Evolutionary conservation across 1,140 invertebrate genomes (phyloP).

Genomic region (Oryzaephilus surinamensis): DNA sequence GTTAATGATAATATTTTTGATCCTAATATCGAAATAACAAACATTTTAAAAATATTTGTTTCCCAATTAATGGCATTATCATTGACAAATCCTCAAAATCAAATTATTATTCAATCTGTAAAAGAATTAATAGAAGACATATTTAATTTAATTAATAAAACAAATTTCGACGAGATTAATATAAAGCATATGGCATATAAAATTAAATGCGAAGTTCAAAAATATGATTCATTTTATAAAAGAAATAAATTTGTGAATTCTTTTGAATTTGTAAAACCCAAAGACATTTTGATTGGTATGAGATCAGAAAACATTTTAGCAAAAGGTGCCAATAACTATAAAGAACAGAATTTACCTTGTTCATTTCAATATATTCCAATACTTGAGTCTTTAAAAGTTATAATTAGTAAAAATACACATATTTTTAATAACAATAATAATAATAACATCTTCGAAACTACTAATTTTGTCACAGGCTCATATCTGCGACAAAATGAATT

Average conservation of each 20-base stretch:
- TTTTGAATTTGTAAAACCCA: conserved; percentile 1
- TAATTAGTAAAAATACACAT: conserved; percentile 1
- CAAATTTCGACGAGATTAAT: background rate
- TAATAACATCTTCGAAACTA: background rate
- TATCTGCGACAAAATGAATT: background rate
- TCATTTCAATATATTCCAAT: conserved; percentile 10
- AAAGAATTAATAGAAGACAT: conserved; percentile 3
- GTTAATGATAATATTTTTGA: too few species aligned
- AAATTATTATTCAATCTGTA: conserved; percentile 2
- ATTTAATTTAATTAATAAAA: background rate
- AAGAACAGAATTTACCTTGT: conserved; percentile 6
- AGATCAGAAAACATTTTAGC: conserved; percentile 1
- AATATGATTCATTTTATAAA: conserved; percentile 3
- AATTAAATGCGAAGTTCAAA: conserved; percentile 1
- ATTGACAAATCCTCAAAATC: background rate
- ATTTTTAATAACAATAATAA: background rate
- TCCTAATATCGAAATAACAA: too few species aligned
- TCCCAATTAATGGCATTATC: conserved; percentile 3
- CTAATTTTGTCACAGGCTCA: background rate
- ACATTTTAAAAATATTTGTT: conserved; percentile 5
- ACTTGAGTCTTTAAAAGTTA: background rate
- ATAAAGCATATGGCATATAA: background rate
- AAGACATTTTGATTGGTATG: background rate
- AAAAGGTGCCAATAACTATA: conserved; percentile 1
- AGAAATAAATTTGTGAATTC: conserved; percentile 2